phyloP scores from a whole-genome alignment of 2,797 vertebrate species.

The Falco novaeseelandiae region DNA sequence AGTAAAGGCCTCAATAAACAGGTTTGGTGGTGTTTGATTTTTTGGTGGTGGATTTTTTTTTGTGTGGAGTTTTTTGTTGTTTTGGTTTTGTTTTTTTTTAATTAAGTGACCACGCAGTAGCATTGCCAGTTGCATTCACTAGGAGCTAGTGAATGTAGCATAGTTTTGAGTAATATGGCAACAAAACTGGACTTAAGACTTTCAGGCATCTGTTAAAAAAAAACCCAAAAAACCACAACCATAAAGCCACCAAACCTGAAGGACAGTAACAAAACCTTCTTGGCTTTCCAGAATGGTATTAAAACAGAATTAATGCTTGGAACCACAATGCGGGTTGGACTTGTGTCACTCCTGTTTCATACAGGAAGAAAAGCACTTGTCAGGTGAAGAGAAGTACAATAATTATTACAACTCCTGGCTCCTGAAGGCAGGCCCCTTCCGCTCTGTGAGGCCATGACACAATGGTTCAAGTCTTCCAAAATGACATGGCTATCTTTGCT shows the following conservation, averaged over 20 bases:
- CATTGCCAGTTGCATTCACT: neutral
- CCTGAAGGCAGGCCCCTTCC: neutral
- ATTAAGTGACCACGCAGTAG: neutral
- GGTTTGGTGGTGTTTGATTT: neutral
- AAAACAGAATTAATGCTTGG: neutral
- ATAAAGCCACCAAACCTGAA: neutral
- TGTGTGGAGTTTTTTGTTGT: too few species aligned
- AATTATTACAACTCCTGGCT: neutral
- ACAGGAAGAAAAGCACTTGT: neutral
- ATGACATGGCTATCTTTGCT: neutral
- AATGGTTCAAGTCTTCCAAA: neutral
- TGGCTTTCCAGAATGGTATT: neutral
- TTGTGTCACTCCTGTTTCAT: accelerated
- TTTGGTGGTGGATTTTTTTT: neutral
- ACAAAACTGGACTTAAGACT: neutral
- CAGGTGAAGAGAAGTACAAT: neutral
- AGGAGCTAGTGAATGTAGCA: neutral
- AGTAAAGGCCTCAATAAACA: neutral
- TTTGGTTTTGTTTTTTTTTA: neutral
- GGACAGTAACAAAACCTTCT: neutral
- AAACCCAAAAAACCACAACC: too few species aligned
- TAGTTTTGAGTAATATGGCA: neutral
- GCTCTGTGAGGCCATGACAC: neutral
- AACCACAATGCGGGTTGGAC: neutral
- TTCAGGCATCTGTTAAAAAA: neutral